Evolutionary conservation across 2,888 invertebrate species (phyloP), one percentile per base, ranked within the genome.

Genomic region (Volucella inflata): DNA sequence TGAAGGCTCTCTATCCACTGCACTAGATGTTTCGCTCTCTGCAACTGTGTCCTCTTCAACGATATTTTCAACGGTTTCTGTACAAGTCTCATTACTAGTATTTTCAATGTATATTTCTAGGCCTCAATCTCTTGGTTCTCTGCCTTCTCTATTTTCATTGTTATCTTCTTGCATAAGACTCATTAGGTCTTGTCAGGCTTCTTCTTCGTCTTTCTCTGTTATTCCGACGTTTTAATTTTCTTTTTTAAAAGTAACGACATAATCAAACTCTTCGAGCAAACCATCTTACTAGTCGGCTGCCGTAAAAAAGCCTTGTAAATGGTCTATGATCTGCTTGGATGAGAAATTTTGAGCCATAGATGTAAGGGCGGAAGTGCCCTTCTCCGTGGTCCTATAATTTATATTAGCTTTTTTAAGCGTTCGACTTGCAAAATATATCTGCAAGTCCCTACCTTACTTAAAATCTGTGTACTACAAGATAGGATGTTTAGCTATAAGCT

Each of bases 101-200:
- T 53, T 53, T 30, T 30, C 30, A 53, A 30, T 6, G n/a, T n/a
- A n/a, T n/a, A n/a, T n/a, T n/a, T n/a, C n/a, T n/a, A n/a, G n/a
- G n/a, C n/a, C n/a, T n/a, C n/a, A n/a, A n/a, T n/a, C n/a, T n/a
- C n/a, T n/a, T n/a, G n/a, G n/a, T n/a, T n/a, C n/a, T n/a, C n/a
- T n/a, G n/a, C n/a, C n/a, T n/a, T n/a, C n/a, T n/a, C 21, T 17
- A 21, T 21, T 8, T 53, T 30, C 30, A 10, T 53, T 53, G 10
- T 2, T 53, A 12, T 30, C n/a, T 30, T 53, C 8, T 30, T 53
- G 12, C n/a, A n/a, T 53, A 17, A 11, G 12, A n/a, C 17, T 21
- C 62, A 14, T 62, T 3, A 44, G n/a, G 10, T 44, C 46, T 14
- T 44, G 17, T 30, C 62, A 62, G 1, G 62, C 46, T 30, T 62